Percentiles rank a stretch among this genome's conserved stretches.
These are phyloP conservation scores for Chitala chitala DNA, from an alignment of 2,113 vertebrate species.

Conservation along the genomic window DNA sequence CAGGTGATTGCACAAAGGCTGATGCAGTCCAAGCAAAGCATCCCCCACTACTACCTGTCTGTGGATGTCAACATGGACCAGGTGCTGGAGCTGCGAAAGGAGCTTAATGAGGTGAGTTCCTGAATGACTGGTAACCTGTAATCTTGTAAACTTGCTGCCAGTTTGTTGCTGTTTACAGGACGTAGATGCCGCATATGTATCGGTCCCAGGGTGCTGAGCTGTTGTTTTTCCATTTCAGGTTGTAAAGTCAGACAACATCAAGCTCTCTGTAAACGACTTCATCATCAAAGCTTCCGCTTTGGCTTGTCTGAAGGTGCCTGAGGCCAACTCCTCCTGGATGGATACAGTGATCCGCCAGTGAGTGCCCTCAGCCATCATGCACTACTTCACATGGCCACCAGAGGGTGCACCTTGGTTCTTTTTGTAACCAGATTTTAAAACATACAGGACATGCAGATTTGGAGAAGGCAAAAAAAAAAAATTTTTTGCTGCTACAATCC, in stretches of 20 bases:
- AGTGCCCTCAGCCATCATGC: constrained; percentile 52
- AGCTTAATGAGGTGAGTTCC: constrained; percentile 82
- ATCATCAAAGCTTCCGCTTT: constrained; percentile 94
- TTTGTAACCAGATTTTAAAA: neutral
- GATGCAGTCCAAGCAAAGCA: constrained; percentile 95
- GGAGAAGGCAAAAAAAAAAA: no score
- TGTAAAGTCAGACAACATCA: constrained; percentile 75
- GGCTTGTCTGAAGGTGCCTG: constrained; percentile 92
- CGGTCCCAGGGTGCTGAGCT: constrained; percentile 2
- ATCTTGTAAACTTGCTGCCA: neutral
- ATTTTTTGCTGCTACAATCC: no score
- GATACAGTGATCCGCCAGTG: constrained; percentile 96
- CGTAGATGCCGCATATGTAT: neutral
- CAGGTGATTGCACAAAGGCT: constrained; percentile 95
- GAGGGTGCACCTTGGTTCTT: neutral
- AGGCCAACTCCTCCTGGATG: constrained; percentile 97
- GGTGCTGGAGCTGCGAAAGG: constrained; percentile 80
- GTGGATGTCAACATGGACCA: constrained; percentile 92
- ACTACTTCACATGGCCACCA: neutral
- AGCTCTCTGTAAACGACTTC: constrained; percentile 96
- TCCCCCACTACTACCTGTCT: constrained; percentile 98
- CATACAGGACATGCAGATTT: no score
- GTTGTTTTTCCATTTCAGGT: constrained; percentile 58
- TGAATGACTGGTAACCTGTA: neutral
- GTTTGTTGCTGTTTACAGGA: neutral